Base-by-base conservation (phyloP, 2,113 vertebrate species). In the Talpa occidentalis region DNA sequence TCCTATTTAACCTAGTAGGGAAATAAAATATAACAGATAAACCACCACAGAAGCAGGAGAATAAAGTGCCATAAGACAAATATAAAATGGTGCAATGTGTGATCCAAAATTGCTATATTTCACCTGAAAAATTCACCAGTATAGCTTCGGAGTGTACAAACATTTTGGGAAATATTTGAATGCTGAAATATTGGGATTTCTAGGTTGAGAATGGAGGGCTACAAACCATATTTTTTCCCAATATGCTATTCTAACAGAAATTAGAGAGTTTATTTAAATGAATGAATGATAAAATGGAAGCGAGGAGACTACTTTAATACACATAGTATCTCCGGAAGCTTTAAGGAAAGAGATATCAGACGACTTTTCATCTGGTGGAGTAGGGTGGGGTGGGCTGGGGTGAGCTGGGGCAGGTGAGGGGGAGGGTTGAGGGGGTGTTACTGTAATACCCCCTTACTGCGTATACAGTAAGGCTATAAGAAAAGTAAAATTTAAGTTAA, bases 91-190 rank as follows among this genome's bases (percentile, higher is more conserved):
- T 66, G n/a, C n/a, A 44, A 70, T 81, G 66, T 74, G 21, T 90
- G 16, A 89, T 60, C 10, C 7, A 1, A 80, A 59, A 26, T 56
- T 90, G 52, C 8, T 17, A 78, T 56, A 78, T 92, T 92, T 94
- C 15, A 14, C 26, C 35, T 72, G 54, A 80, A 82, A 83, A 90
- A 28, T 28, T 77, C 49, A 30, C n/a, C 6, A 21, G 1, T 86
- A 28, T 4, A 92, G 80, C 35, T 88, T 87, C 16, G 60, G 62
- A 95, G 4, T 64, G 17, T 8, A 59, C 52, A 93, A 42, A 52
- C 15, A n/a, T 73, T 77, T n/a, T 59, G 81, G 37, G 30, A 88
- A 88, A 90, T 81, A 62, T 60, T 67, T 94, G 90, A 35, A 59
- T 69, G 10, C 16, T 52, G 10, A 88, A 84, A 92, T 74, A 28